Percentiles rank a stretch among this genome's conserved stretches.
Evolutionary conservation across 2,797 vertebrate species (phyloP).

Genomic region (Scolopax bukidnonensis): DNA sequence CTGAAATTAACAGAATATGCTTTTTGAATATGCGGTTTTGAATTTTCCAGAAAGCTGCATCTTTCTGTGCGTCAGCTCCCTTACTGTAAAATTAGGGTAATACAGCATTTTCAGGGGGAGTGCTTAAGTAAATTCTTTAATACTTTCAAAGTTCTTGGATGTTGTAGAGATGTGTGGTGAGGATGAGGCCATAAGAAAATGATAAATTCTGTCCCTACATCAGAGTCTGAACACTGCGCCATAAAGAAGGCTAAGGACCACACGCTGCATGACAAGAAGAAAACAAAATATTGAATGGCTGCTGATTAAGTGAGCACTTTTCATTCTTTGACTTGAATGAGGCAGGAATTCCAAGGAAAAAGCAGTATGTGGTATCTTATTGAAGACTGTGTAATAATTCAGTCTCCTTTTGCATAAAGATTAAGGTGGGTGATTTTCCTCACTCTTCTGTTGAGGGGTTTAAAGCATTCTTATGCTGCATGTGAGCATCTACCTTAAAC

Average conservation of each 20-base stretch:
- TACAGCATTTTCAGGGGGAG: neutral
- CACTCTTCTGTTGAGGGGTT: neutral
- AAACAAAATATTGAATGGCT: neutral
- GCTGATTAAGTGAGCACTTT: neutral
- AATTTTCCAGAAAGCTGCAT: neutral
- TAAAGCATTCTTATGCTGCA: neutral
- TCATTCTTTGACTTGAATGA: neutral
- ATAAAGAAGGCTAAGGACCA: neutral
- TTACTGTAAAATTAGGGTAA: neutral
- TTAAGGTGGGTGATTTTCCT: neutral
- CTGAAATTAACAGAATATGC: neutral
- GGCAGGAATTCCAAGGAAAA: neutral
- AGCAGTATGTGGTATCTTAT: neutral
- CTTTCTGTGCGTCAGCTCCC: neutral
- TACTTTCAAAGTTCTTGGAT: neutral
- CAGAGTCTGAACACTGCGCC: accelerated
- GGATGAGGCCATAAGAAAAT: neutral
- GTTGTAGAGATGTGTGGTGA: accelerated
- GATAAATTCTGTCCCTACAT: neutral
- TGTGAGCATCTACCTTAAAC: neutral
- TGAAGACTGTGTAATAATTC: neutral
- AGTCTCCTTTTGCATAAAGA: neutral
- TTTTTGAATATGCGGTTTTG: neutral
- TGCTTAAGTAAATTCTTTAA: neutral
- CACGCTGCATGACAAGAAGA: neutral